Base-by-base conservation (phyloP, 2,797 vertebrate genomes). In the Remorina albescens region DNA sequence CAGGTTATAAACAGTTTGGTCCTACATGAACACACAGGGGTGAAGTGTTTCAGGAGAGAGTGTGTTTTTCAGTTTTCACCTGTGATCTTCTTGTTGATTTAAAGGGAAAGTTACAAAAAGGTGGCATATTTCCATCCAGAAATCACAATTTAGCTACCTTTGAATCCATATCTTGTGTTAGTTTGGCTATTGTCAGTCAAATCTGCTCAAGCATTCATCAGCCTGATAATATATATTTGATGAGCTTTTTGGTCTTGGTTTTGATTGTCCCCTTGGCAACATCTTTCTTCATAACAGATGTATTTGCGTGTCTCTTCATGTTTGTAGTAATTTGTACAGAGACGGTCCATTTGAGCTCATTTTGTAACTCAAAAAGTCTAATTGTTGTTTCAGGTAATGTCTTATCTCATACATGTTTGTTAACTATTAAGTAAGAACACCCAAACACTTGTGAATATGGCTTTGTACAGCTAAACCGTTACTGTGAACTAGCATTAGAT, bases 401-500 rank as follows among this genome's bases (percentile, higher is more conserved):
- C 59, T 77, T 68, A 54, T 53, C 55, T 68, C 60, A 36, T 84
- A 53, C 58, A 71, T 63, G 68, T 76, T n/a, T 63, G 67, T 74
- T 61, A 58, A 36, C 51, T 62, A 58, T 86, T 57, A 2, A 60
- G n/a, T 56, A 50, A 74, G 30, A 74, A 67, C 67, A 69, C 51
- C 7, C 58, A 70, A 60, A 71, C 4, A 47, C 59, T 70, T 88
- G 78, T 85, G 50, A 63, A 73, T 80, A 82, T 80, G 68, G 47
- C 58, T 80, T 82, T 85, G 69, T 88, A 68, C 74, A 84, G 73
- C 42, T 16, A 80, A 74, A 78, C 78, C 41, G 81, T 86, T 67
- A 87, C 80, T 85, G 81, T 91, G 82, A 91, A 86, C 72, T 83
- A 83, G 69, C 80, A 69, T 74, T 84, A 59, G 79, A 72, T 56